Conservation (phyloP, 2,113 vertebrate species). For the Piaya cayana region DNA sequence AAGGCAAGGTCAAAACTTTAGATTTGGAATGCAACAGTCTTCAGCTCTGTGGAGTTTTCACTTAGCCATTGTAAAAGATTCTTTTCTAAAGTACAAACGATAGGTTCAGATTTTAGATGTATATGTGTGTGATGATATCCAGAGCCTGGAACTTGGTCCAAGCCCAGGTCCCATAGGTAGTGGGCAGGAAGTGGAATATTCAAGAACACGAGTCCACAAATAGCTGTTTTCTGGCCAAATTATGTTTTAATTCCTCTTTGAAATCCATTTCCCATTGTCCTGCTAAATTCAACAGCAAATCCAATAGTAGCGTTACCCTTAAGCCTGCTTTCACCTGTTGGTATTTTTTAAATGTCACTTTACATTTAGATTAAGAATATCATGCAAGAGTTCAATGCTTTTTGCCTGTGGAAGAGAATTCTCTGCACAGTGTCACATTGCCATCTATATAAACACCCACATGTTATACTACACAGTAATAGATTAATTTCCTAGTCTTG, state of each 20-base stretch:
- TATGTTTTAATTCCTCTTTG: not conserved
- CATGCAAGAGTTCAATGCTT: not conserved
- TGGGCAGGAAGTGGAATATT: not conserved
- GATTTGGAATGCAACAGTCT: not conserved
- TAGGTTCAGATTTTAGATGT: not conserved
- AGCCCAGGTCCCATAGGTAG: not conserved
- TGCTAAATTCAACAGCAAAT: constrained; percentile 12
- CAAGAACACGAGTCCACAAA: not conserved
- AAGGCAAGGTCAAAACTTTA: not conserved
- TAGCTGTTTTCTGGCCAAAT: constrained; percentile 15
- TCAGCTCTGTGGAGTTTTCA: not conserved
- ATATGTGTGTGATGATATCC: not conserved
- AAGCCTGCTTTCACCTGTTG: not conserved
- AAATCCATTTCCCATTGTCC: not conserved
- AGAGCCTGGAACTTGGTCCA: not conserved
- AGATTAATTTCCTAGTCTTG: not conserved
- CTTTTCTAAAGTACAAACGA: not conserved
- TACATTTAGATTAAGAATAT: not conserved
- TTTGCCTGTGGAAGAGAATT: not conserved
- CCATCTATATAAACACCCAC: not conserved
- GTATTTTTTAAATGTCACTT: not conserved
- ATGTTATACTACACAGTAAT: not conserved
- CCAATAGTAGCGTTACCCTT: not conserved
- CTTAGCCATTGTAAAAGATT: not conserved
- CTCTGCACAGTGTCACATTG: not conserved